Percentiles rank a stretch among this genome's conserved stretches.
phyloP scores from a whole-genome alignment of 1,140 invertebrate genomes.

The Hypsibius dujardini region DNA sequence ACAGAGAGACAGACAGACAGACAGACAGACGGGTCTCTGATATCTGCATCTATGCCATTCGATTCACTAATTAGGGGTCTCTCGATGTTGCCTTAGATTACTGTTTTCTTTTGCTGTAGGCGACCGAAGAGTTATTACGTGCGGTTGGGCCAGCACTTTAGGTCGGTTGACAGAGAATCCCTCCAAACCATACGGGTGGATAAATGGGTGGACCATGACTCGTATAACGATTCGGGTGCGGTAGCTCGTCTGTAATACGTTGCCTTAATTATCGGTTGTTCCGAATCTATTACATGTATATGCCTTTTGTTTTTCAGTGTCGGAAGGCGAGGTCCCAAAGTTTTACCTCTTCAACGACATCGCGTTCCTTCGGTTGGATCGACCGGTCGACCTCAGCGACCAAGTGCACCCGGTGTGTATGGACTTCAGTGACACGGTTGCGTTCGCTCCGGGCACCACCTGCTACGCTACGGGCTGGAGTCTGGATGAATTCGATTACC shows the following conservation, averaged over 20 bases:
- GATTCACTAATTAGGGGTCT: too few species aligned
- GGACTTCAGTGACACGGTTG: background rate
- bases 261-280: too few species aligned
- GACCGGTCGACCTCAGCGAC: constrained; percentile 4
- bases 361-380: constrained; percentile 10
- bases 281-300: constrained; percentile 3
- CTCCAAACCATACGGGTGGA: constrained; percentile 8
- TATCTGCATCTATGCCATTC: too few species aligned
- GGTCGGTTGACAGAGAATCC: constrained; percentile 2
- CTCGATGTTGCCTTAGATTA: too few species aligned
- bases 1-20: too few species aligned
- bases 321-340: background rate
- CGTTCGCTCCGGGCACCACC: background rate
- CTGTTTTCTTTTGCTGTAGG: too few species aligned
- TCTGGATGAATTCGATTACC: constrained; percentile 9
- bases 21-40: too few species aligned
- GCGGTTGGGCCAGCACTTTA: constrained; percentile 6
- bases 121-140: constrained; percentile 17
- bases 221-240: constrained; percentile 14
- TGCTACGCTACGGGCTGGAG: constrained; percentile 16
- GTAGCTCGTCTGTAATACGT: too few species aligned
- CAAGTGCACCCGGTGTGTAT: constrained; percentile 5
- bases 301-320: constrained; percentile 4
- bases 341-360: constrained; percentile 12
- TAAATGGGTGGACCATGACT: background rate